A percentile compares a stretch with the other conserved stretches of the same genome.
phyloP scores from a whole-genome alignment of 2,888 invertebrate genomes.

The Mystacides longicornis region DNA sequence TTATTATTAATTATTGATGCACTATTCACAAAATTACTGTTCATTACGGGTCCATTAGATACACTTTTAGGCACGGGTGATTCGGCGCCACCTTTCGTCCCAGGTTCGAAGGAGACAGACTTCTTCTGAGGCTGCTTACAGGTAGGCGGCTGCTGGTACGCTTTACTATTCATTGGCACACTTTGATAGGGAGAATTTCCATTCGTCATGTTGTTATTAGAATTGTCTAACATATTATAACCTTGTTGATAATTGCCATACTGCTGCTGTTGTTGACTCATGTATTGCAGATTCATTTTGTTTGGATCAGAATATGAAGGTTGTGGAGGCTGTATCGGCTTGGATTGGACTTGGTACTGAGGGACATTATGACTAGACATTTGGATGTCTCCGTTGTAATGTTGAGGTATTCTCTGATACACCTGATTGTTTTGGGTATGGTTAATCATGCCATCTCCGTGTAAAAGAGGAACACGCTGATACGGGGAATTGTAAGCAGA shows the following conservation, averaged over 20 bases:
- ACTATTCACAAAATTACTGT: slow-evolving; percentile 10
- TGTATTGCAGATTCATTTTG: slow-evolving; percentile 20
- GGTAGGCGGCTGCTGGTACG: slow-evolving; percentile 58
- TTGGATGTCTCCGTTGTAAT: slow-evolving; percentile 25
- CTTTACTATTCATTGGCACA: slow-evolving; percentile 35
- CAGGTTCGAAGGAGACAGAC: slow-evolving; percentile 64
- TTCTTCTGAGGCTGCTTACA: slow-evolving; percentile 58
- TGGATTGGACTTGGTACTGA: slow-evolving; percentile 15
- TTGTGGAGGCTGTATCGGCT: slow-evolving; percentile 5
- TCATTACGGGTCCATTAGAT: neutral
- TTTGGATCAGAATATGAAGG: slow-evolving; percentile 11
- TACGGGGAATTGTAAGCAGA: slow-evolving; percentile 41
- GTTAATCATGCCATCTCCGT: slow-evolving; percentile 37
- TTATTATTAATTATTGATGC: slow-evolving; percentile 7
- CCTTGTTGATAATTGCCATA: slow-evolving; percentile 30
- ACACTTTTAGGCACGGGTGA: slow-evolving; percentile 39
- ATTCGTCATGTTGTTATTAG: slow-evolving; percentile 4
- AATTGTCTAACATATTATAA: slow-evolving; percentile 20
- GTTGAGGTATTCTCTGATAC: slow-evolving; percentile 40
- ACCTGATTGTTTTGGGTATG: slow-evolving; percentile 24
- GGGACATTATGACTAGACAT: slow-evolving; percentile 27
- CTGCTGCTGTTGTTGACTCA: slow-evolving; percentile 20
- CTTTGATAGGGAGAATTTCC: slow-evolving; percentile 32
- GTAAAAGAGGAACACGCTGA: slow-evolving; percentile 55
- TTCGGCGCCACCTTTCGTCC: slow-evolving; percentile 59